phyloP scores from a whole-genome alignment of 2,797 vertebrate species.

The Choloepus didactylus region DNA sequence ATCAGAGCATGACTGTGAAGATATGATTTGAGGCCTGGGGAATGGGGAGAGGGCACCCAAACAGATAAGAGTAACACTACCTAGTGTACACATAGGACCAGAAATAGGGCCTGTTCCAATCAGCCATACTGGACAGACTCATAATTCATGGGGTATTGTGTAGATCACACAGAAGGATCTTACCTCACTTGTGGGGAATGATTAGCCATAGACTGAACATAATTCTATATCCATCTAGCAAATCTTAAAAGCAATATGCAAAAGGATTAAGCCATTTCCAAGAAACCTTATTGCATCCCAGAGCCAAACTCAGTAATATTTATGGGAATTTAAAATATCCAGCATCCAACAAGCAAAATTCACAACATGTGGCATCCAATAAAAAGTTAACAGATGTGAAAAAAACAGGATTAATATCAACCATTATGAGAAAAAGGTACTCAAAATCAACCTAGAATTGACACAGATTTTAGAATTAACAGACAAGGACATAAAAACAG shows the following conservation, averaged over 20 bases:
- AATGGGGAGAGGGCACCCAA: not conserved
- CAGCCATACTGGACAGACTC: constrained; percentile 6
- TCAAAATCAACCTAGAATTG: constrained; percentile 31
- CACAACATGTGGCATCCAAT: not conserved
- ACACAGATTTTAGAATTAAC: constrained; percentile 29
- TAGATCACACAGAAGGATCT: constrained; percentile 28
- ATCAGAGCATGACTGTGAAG: not conserved
- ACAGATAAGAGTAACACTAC: not conserved
- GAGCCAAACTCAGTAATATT: constrained; percentile 12
- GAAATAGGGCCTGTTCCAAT: not conserved
- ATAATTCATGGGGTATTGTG: not conserved
- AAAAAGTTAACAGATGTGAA: constrained; percentile 47
- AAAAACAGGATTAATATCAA: not conserved
- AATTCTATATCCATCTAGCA: not conserved
- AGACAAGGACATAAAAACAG: not conserved
- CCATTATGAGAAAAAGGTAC: not conserved
- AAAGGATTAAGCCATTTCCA: not conserved
- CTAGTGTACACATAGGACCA: not conserved
- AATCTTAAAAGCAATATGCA: not conserved
- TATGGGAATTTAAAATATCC: constrained; percentile 2
- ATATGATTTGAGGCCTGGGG: not conserved
- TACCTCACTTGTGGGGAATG: not conserved
- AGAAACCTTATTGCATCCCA: not conserved
- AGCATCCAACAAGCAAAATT: not conserved
- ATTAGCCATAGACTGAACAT: not conserved